These are phyloP conservation scores for Coranthus polyacanthus DNA, from an alignment of 2,797 vertebrate genomes.

Conservation along the genomic window DNA sequence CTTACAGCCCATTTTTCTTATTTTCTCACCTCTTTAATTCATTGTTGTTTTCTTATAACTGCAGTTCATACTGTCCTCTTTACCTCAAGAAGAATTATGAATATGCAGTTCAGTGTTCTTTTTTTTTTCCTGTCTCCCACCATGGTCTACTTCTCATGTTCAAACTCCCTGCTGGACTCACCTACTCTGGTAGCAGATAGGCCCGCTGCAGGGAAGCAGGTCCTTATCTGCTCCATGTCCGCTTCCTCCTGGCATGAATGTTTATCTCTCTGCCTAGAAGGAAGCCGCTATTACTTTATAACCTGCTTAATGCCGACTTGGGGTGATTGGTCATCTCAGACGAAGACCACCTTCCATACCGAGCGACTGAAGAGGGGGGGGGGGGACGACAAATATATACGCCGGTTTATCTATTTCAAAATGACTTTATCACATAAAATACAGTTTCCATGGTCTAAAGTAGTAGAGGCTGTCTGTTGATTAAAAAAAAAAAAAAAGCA, in stretches of 20 bases:
- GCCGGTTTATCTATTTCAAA: too few relatives aligned
- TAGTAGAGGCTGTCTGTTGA: too few relatives aligned
- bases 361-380: not conserved
- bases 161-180: constrained; percentile 5
- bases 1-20: constrained; percentile 4
- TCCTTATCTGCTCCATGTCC: constrained; percentile 28
- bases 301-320: constrained; percentile 8
- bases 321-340: constrained; percentile 24
- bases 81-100: constrained; percentile 42
- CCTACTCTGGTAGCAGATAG: constrained; percentile 15
- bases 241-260: constrained; percentile 21
- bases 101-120: constrained; percentile 23
- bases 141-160: constrained; percentile 9
- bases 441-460: too few relatives aligned
- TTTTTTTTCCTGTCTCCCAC: constrained; percentile 13
- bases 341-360: not conserved
- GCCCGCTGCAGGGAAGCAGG: constrained; percentile 2
- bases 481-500: too few relatives aligned
- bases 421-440: too few relatives aligned
- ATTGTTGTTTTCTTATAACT: constrained; percentile 16
- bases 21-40: constrained; percentile 16
- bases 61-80: constrained; percentile 16
- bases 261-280: constrained; percentile 34
- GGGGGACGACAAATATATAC: too few relatives aligned
- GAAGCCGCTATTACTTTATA: constrained; percentile 12